Conservation (phyloP, 1,140 invertebrate species). For the Steinernema khuongi region DNA sequence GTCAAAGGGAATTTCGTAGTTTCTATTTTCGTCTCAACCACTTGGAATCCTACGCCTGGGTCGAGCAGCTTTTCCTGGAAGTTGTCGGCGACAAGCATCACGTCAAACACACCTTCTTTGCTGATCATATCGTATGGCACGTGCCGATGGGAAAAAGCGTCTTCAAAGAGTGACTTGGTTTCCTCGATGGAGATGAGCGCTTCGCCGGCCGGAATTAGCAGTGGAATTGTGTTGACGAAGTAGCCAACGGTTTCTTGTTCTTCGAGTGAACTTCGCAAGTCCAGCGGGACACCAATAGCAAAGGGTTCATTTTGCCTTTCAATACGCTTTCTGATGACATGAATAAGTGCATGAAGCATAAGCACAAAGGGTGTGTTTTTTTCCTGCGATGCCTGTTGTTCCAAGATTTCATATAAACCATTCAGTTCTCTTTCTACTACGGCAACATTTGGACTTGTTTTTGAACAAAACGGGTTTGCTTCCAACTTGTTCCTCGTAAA, state of each 20-base stretch:
- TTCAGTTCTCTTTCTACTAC: neutral
- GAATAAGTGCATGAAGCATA: neutral
- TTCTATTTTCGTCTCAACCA: neutral
- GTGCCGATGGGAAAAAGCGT: neutral
- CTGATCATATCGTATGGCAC: neutral
- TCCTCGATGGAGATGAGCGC: neutral
- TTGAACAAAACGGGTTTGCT: neutral
- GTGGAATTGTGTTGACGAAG: neutral
- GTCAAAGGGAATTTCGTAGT: slow-evolving; percentile 4
- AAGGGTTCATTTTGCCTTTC: neutral
- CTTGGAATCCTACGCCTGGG: neutral
- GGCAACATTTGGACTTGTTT: neutral
- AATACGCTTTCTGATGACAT: neutral
- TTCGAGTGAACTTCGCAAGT: neutral
- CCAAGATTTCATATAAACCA: neutral
- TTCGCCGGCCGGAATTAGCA: neutral
- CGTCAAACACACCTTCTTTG: neutral
- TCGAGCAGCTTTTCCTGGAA: neutral
- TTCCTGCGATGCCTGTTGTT: neutral
- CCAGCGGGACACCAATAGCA: slow-evolving; percentile 16
- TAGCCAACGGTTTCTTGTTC: neutral
- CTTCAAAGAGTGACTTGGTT: neutral
- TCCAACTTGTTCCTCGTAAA: slow-evolving; percentile 15
- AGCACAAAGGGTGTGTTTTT: neutral
- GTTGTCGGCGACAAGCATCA: neutral